Percentiles rank a stretch among this genome's conserved stretches.
Conservation (phyloP, 30 jellyfish, hydroid and myxozoan genomes). For the Aurelia sp. region DNA sequence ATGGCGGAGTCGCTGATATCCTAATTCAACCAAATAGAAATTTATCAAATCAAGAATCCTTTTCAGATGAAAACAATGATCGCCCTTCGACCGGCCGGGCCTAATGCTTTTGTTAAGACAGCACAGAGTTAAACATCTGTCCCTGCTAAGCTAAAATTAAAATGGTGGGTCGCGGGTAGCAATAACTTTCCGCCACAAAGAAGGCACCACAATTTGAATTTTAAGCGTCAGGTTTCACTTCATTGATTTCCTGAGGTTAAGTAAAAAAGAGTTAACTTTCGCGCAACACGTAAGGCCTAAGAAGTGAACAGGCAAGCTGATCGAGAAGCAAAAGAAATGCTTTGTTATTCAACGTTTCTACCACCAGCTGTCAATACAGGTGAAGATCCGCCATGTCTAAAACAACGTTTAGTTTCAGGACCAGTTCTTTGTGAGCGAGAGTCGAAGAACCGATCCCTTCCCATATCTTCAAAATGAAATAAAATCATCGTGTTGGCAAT, state of each 20-base stretch:
- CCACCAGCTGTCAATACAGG: slow-evolving; percentile 79
- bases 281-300: no score
- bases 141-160: slow-evolving; percentile 29
- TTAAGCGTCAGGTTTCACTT: slow-evolving; percentile 12
- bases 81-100: slow-evolving; percentile 2
- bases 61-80: no score
- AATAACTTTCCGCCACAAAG: no score
- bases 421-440: not conserved
- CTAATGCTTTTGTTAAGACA: slow-evolving; percentile 16
- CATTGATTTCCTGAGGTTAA: not conserved
- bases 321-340: slow-evolving; percentile 32
- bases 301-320: no score
- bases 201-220: not conserved
- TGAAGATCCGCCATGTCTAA: slow-evolving; percentile 73
- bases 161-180: no score
- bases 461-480: no score
- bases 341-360: slow-evolving; percentile 54
- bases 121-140: slow-evolving; percentile 38
- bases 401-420: slow-evolving; percentile 34
- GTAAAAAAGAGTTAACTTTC: no score
- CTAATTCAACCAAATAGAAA: no score
- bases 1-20: no score
- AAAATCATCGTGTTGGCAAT: no score
- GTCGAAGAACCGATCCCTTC: no score
- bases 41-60: no score